Evolutionary conservation across 1,140 invertebrate genomes (phyloP).

Genomic region (Cotesia chilonis): DNA sequence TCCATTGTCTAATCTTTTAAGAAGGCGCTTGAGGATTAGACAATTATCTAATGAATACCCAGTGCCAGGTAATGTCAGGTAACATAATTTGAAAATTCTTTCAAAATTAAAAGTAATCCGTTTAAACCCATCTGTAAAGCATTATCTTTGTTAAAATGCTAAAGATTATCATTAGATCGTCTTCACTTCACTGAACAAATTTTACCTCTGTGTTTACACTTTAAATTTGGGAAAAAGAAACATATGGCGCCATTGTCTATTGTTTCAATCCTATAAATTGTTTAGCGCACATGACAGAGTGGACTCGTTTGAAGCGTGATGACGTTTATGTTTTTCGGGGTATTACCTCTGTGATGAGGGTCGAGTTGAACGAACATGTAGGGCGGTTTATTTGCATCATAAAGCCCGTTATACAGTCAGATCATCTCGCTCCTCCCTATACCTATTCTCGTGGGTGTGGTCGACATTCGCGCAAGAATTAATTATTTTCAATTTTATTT

Average conservation of each 20-base stretch:
- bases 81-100: not conserved
- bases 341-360: constrained; percentile 14
- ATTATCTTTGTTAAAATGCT: not conserved
- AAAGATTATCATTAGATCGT: not conserved
- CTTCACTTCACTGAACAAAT: not conserved
- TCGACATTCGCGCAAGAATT: constrained; percentile 46
- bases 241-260: not conserved
- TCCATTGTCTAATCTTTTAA: no score
- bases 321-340: constrained; percentile 18
- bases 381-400: constrained; percentile 51
- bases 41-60: no score
- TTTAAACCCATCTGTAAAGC: not conserved
- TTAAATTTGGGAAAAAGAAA: not conserved
- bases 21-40: no score
- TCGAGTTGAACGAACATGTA: constrained; percentile 25
- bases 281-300: not conserved
- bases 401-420: constrained; percentile 43
- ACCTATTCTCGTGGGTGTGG: constrained; percentile 38
- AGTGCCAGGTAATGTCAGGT: not conserved
- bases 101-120: not conserved
- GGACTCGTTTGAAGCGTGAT: constrained; percentile 14
- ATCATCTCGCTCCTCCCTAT: constrained; percentile 38
- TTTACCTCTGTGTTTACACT: not conserved
- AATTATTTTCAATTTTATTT: constrained; percentile 33
- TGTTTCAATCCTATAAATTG: constrained; percentile 4